Evolutionary conservation across 2,113 vertebrate species (phyloP), one percentile per base, ranked within the genome.

Genomic region (Dipodomys spectabilis): DNA sequence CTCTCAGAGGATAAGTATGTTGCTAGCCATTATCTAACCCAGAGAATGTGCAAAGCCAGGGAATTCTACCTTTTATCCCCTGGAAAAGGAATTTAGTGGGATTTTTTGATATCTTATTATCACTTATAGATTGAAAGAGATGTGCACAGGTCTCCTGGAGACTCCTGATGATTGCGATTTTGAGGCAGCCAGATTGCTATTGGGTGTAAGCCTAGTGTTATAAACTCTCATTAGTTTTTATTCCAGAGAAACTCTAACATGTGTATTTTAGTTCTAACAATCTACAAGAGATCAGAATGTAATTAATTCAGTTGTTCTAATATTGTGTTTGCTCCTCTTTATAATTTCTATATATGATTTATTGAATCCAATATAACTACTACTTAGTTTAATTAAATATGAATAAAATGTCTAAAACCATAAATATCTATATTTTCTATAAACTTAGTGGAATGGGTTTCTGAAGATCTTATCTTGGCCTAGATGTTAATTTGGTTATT

Each of bases 361-460:
- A 82, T 73, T 74, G 19, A 94, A 39, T 32, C 7, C 1, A 62
- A 64, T 11, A 32, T 28, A 85, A 74, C 11, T 75, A 35, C 44
- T 39, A 65, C 12, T 49, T 49, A 49, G 49, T 77, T 11, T 67
- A 71, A 10, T 18, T 74, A 81, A 74, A 53, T 69, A 69, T 64
- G 67, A 65, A 28, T 15, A 39, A 23, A 13, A n/a, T 73, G 6
- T 60, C 57, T 87, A 78, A 19, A 49, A 28, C 65, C 8, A 49
- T 25, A 45, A 28, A 25, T 49, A 8, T 53, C 30, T 69, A 0
- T 74, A 19, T 80, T 82, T 23, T 75, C 57, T 62, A 32, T 23
- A 8, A 73, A 69, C n/a, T 35, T 88, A 68, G 35, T 78, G 22
- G 92, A 96, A 45, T 68, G 62, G 68, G 9, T 71, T 91, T 91